Evolutionary conservation across 2,797 vertebrate species (phyloP).

Genomic region (Notolepis coatsorum): DNA sequence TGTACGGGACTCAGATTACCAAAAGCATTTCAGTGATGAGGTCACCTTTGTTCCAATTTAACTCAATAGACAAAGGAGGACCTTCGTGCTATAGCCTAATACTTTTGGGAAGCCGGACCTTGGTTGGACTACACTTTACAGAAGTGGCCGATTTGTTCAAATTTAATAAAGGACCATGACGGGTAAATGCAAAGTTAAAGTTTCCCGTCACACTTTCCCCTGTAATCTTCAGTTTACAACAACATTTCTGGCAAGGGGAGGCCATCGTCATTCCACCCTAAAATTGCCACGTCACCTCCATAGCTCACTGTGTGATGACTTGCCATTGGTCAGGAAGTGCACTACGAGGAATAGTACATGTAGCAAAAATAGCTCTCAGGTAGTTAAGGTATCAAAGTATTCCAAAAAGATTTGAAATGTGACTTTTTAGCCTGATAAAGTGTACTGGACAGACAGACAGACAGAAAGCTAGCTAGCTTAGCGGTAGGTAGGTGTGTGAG

Average conservation of each 20-base stretch:
- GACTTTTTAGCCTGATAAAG: conserved; percentile 64
- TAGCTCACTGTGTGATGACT: no score
- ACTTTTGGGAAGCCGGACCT: conserved; percentile 41
- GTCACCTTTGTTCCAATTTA: conserved; percentile 26
- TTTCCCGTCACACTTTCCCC: no score
- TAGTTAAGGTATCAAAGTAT: no score
- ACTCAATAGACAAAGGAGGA: conserved; percentile 15
- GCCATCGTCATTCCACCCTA: no score
- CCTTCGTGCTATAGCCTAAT: conserved; percentile 59
- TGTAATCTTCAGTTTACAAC: no score
- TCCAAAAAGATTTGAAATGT: conserved; percentile 62
- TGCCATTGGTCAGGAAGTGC: no score
- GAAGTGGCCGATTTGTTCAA: not conserved
- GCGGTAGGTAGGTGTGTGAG: conserved; percentile 49
- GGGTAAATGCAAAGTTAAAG: no score
- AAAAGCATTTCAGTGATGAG: conserved; percentile 32
- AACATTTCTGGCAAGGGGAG: no score
- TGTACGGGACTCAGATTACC: conserved; percentile 26
- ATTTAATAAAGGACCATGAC: not conserved
- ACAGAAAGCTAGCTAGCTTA: conserved; percentile 69
- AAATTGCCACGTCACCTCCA: no score
- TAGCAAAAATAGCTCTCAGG: no score
- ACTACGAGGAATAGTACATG: no score
- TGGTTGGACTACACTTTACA: no score
- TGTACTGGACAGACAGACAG: conserved; percentile 73